Base-by-base conservation (phyloP, 2,797 vertebrate genomes). In the Takifugu rubripes region DNA sequence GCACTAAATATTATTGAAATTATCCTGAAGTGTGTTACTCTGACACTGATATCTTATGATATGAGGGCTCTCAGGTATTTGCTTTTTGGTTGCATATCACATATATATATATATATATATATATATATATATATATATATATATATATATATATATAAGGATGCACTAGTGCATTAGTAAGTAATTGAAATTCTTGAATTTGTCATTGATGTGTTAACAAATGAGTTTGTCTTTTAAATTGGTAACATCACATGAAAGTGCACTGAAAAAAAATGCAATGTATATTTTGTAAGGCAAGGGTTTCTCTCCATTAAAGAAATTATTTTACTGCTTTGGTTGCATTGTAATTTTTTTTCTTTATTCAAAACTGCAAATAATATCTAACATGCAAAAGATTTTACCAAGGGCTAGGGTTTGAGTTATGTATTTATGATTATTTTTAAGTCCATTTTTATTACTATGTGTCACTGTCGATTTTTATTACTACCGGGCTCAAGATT, bases 11-110 rank as follows among this genome's bases (percentile, higher is more conserved):
- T 85, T 75, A 70, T 85, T 68, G 68, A 86, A 77, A 74, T 65
- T 59, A 81, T 75, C 61, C 63, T 68, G 69, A 76, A 77, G 74
- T 51, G 61, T 76, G 70, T 81, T 72, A 59, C 52, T 79, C 72
- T 78, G 52, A 82, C 77, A 79, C 60, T 79, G 69, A 59, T 47
- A 63, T 69, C 74, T 77, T 78, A 54, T 79, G 64, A 75, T 64
- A 57, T 55, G 79, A 86, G 75, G 87, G 88, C 76, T 87, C 87
- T 89, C 89, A 89, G 88, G 89, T 87, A 88, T 87, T 86, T 82
- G 64, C 76, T 79, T 76, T 81, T 14, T 40, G 12, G 36, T 40
- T 40, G 36, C 3, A 4, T 2, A 7, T 74, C 60, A 66, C 79
- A 69, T 86, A 60, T 81, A 76, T 83, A 83, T 72, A 72, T 78